Evolutionary conservation across 2,888 invertebrate genomes (phyloP).

Genomic region (Plusia festucae): DNA sequence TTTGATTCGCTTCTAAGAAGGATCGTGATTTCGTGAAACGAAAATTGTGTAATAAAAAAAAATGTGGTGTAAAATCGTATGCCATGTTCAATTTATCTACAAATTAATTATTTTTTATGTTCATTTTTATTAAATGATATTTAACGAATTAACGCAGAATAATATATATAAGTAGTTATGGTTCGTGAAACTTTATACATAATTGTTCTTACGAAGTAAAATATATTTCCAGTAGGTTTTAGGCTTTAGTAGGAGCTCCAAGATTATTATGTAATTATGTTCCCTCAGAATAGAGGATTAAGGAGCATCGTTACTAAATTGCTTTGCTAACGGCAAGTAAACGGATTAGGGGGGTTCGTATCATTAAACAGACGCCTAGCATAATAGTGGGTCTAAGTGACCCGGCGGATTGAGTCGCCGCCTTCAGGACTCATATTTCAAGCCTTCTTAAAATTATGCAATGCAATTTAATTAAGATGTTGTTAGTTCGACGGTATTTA

Average conservation of each 20-base stretch:
- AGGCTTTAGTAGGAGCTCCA: constrained; percentile 20
- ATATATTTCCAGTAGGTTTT: constrained; percentile 20
- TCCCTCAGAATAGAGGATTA: constrained; percentile 46
- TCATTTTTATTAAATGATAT: too few relatives aligned
- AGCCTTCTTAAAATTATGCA: not conserved
- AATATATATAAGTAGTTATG: too few relatives aligned
- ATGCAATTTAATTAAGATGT: too few relatives aligned
- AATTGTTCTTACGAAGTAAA: not conserved
- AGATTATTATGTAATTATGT: constrained; percentile 49
- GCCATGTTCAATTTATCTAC: too few relatives aligned
- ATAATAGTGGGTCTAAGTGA: constrained; percentile 40
- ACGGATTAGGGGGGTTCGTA: constrained; percentile 55
- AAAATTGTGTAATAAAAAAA: too few relatives aligned
- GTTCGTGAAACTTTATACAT: too few relatives aligned
- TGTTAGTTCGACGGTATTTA: too few relatives aligned
- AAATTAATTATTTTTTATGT: too few relatives aligned
- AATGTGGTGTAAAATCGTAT: too few relatives aligned
- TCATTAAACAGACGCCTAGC: constrained; percentile 54
- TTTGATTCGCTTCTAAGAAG: not conserved
- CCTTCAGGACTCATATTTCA: not conserved
- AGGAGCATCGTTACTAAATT: constrained; percentile 54
- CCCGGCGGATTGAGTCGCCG: constrained; percentile 14
- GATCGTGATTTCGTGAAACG: too few relatives aligned
- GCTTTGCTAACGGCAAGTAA: constrained; percentile 57
- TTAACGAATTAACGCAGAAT: too few relatives aligned